Base-by-base conservation (phyloP, 2,888 invertebrate species). In the Andrena camellia region DNA sequence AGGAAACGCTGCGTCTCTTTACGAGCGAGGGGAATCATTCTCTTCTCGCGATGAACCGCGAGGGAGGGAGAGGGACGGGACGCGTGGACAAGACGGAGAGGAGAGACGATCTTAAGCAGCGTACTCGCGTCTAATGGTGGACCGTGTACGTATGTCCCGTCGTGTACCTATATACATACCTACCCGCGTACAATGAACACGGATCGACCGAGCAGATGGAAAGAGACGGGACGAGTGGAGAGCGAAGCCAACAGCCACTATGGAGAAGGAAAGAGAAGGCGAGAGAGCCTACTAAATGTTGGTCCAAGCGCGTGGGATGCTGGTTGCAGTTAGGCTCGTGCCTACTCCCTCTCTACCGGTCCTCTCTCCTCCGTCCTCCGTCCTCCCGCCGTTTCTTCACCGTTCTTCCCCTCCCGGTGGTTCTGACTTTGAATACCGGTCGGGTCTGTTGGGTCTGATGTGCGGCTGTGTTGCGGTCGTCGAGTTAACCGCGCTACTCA, bases 311-410 rank as follows among this genome's bases (percentile, higher is more conserved):
- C 92, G 92, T 92, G 92, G 92, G 92, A 90, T 84, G 92, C 89
- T 91, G 92, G 88, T 90, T 91, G 92, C 92, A 92, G 92, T 92
- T 92, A 91, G 92, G 92, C 92, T 92, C 92, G 92, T 92, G 92
- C 92, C 92, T 91, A 90, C 91, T 91, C 92, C 91, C 91, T 88
- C 91, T 88, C 90, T 85, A 83, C 87, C 86, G 70, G 71, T 85
- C 72, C 74, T 81, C 86, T 85, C 84, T 83, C 86, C 71, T 50
- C 63, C 31, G 48, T 83, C 86, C 71, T 48, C 63, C 29, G 42
- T 74, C 52, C 57, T 57, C 23, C 62, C 26, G 60, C 66, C 66
- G 54, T 72, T 72, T 59, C 76, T 69, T 74, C 81, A 68, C 78
- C 67, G 60, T 67, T 67, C 69, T 66, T 66, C 82, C 42, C 75